phyloP scores from a whole-genome alignment of 2,113 vertebrate genomes.

The Brienomyrus longianalis region DNA sequence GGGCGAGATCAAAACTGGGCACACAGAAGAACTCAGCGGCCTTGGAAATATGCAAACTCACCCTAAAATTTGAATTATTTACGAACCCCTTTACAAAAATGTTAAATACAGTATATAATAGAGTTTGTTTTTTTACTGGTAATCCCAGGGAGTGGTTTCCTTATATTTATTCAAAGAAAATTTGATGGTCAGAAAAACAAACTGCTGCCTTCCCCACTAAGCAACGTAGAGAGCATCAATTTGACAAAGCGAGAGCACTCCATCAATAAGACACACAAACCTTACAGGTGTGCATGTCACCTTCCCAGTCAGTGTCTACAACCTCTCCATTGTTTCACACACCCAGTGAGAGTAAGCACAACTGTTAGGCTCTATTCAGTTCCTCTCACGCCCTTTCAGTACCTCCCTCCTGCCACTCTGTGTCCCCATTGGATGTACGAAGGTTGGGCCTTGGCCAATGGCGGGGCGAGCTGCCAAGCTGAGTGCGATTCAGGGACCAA shows the following conservation, averaged over 20 bases:
- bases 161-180: not conserved
- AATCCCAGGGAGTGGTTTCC: not conserved
- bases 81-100: not conserved
- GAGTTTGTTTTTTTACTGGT: not conserved
- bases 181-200: not conserved
- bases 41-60: not conserved
- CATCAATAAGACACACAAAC: not conserved
- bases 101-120: not conserved
- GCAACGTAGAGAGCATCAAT: not conserved
- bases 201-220: not conserved
- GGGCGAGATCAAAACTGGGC: not conserved
- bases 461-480: not conserved
- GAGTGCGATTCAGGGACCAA: not conserved
- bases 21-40: too few species aligned
- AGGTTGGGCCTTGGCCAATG: not conserved
- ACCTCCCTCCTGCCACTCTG: not conserved
- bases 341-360: not conserved
- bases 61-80: not conserved
- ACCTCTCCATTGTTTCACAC: slow-evolving; percentile 40
- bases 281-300: slow-evolving; percentile 28
- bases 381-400: not conserved
- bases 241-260: not conserved
- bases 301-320: slow-evolving; percentile 46
- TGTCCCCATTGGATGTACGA: not conserved
- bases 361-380: not conserved